A percentile compares a stretch with the other conserved stretches of the same genome.
Conservation (phyloP, 2,888 invertebrate genomes). For the Parnassius orleans region DNA sequence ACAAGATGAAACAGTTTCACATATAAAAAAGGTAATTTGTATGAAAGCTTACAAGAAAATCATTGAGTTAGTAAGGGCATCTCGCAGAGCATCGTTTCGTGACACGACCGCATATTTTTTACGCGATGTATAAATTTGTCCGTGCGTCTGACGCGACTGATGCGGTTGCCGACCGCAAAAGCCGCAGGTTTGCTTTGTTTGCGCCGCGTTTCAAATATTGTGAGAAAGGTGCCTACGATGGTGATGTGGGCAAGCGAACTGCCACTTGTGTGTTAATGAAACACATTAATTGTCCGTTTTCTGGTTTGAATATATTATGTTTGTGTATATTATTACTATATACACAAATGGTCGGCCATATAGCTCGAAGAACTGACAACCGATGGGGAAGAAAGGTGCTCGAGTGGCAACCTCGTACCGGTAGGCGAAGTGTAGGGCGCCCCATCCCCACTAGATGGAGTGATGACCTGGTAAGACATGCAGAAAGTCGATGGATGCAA, state of each 20-base stretch:
- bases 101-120: conserved; percentile 46
- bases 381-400: too few relatives aligned
- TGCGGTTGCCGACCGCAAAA: conserved; percentile 47
- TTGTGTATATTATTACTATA: not conserved
- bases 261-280: too few relatives aligned
- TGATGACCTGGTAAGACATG: too few relatives aligned
- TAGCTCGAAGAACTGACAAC: too few relatives aligned
- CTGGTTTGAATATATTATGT: not conserved
- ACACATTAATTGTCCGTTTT: not conserved
- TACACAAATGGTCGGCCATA: too few relatives aligned
- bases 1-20: not conserved
- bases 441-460: too few relatives aligned
- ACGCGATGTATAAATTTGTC: conserved; percentile 55
- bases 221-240: conserved; percentile 40
- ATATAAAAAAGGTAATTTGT: conserved; percentile 8
- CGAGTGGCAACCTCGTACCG: too few relatives aligned
- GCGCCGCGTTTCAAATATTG: conserved; percentile 50
- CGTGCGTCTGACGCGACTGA: conserved; percentile 40
- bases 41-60: conserved; percentile 1
- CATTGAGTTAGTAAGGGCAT: conserved; percentile 14
- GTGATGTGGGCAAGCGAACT: conserved; percentile 15
- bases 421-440: too few relatives aligned
- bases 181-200: conserved; percentile 34
- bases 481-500: too few relatives aligned
- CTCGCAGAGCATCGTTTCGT: conserved; percentile 29